A percentile compares a stretch with the other conserved stretches of the same genome.
Evolutionary conservation across 2,888 invertebrate genomes (phyloP).

Genomic region (Osedax fenrisi): DNA sequence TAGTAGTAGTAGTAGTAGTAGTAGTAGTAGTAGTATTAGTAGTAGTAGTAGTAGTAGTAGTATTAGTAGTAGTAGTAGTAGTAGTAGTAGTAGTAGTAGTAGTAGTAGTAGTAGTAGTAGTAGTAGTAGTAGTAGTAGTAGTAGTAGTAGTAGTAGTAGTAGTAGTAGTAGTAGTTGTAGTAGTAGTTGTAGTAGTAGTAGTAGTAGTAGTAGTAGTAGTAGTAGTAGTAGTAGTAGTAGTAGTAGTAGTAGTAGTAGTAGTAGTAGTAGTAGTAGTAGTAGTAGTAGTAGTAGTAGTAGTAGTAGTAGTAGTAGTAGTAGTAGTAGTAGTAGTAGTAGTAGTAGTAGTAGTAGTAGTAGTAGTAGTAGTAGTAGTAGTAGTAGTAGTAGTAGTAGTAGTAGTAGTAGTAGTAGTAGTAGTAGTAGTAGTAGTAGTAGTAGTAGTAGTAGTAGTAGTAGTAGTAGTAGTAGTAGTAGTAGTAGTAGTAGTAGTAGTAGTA

Average conservation of each 20-base stretch:
- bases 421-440: constrained; percentile 33
- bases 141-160: neutral
- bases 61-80: no score
- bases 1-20: constrained; percentile 34
- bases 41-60: no score
- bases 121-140: neutral
- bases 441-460: constrained; percentile 33
- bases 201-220: no score
- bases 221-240: no score
- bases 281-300: no score
- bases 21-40: no score
- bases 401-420: constrained; percentile 33
- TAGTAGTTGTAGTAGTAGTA: no score
- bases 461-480: constrained; percentile 33
- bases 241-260: no score
- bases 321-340: no score
- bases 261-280: no score
- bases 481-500: constrained; percentile 30
- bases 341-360: constrained; percentile 8
- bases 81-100: constrained; percentile 31
- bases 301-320: no score
- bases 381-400: constrained; percentile 34
- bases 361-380: constrained; percentile 30
- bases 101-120: constrained; percentile 8
- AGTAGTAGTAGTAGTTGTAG: neutral